Percentiles rank a stretch among this genome's conserved stretches.
These are phyloP conservation scores for Oncorhynchus keta DNA, from an alignment of 2,113 vertebrate species.

Conservation along the genomic window DNA sequence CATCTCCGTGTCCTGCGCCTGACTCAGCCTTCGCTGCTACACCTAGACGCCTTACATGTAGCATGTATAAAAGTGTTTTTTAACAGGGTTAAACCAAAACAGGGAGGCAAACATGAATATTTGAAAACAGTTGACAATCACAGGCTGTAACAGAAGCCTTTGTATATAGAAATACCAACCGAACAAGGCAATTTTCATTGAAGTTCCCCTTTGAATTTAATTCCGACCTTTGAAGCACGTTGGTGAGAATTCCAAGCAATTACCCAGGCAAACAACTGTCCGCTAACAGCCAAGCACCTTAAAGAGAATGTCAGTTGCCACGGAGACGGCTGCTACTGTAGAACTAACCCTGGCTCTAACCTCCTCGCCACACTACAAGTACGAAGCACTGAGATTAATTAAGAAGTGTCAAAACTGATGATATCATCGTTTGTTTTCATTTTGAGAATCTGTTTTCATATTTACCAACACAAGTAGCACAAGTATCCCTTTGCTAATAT, in stretches of 20 bases:
- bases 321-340: conserved; percentile 52
- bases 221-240: conserved; percentile 61
- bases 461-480: conserved; percentile 20
- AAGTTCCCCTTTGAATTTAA: conserved; percentile 40
- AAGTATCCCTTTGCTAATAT: background rate
- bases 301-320: conserved; percentile 72
- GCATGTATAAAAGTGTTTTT: background rate
- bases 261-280: conserved; percentile 64
- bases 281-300: conserved; percentile 48
- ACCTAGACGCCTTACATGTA: background rate
- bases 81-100: background rate
- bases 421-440: no score
- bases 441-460: conserved; percentile 27
- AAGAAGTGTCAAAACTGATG: background rate
- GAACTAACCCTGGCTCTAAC: no score
- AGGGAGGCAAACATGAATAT: background rate
- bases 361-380: no score
- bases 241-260: conserved; percentile 61
- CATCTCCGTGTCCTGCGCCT: no score
- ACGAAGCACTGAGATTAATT: no score
- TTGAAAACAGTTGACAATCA: no score
- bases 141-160: no score
- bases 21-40: no score
- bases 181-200: conserved; percentile 37
- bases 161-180: background rate